These are phyloP conservation scores for Marisa cornuarietis DNA, from an alignment of 1,140 invertebrate species.

Conservation along the genomic window DNA sequence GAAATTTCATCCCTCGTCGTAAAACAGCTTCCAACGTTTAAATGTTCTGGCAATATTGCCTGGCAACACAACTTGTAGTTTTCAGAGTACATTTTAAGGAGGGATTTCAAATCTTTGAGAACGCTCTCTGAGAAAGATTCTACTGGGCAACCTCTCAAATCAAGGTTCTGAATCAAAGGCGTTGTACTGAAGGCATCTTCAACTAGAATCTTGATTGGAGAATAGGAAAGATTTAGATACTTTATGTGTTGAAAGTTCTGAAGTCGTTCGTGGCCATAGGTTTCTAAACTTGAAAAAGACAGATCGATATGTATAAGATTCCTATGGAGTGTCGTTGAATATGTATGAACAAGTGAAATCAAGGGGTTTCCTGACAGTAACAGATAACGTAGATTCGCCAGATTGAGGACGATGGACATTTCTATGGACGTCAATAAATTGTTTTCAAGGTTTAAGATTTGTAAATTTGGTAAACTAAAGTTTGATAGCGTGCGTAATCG, in stretches of 20 bases:
- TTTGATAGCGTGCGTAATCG: no score
- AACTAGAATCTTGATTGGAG: no score
- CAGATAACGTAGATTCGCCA: no score
- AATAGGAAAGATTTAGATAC: not conserved
- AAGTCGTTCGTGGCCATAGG: no score
- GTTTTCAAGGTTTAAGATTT: not conserved
- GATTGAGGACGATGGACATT: not conserved
- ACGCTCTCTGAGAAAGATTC: slow-evolving; percentile 13
- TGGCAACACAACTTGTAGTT: slow-evolving; percentile 37
- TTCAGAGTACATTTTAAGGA: slow-evolving; percentile 25
- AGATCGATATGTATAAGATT: no score
- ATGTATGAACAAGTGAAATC: no score
- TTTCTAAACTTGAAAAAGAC: no score
- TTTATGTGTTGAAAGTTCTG: not conserved
- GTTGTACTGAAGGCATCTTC: not conserved
- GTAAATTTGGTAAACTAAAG: no score
- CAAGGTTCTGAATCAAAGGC: not conserved
- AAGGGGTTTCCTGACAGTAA: no score
- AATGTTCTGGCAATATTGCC: slow-evolving; percentile 4
- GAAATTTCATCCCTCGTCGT: slow-evolving; percentile 14
- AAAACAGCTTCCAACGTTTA: slow-evolving; percentile 33
- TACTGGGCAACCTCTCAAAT: slow-evolving; percentile 25
- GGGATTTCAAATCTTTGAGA: slow-evolving; percentile 25
- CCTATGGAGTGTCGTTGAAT: no score
- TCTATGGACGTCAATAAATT: not conserved